Evolutionary conservation across 2,113 vertebrate species (phyloP).

Genomic region (Megaleporinus macrocephalus): DNA sequence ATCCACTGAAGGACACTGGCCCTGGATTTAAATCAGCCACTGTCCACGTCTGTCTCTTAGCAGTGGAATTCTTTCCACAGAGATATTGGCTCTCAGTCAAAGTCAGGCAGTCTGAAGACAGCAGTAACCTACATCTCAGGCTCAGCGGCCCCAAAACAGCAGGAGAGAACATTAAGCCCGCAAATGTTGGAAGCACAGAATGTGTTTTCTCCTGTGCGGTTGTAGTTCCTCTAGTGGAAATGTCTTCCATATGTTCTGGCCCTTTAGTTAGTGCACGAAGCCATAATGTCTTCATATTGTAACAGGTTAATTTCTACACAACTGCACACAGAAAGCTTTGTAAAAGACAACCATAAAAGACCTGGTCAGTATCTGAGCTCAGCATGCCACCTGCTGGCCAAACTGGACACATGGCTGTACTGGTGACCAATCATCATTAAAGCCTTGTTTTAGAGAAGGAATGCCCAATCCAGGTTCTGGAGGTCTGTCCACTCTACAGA

Average conservation of each 20-base stretch:
- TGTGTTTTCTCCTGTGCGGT: constrained; percentile 9
- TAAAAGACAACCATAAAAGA: background rate
- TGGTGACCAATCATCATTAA: constrained; percentile 15
- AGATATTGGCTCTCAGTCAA: constrained; percentile 40
- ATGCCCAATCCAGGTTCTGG: background rate
- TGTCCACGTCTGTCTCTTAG: constrained; percentile 26
- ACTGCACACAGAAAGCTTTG: background rate
- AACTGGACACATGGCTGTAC: constrained; percentile 25
- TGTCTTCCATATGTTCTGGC: constrained; percentile 21
- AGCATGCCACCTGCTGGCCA: constrained; percentile 53
- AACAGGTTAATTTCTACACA: background rate
- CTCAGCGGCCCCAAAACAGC: constrained; percentile 28
- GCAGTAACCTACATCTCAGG: constrained; percentile 11
- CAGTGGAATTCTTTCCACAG: constrained; percentile 51
- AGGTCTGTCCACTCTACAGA: background rate
- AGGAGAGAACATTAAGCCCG: constrained; percentile 47
- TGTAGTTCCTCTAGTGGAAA: constrained; percentile 25
- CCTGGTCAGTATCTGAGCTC: constrained; percentile 32
- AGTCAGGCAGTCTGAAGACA: constrained; percentile 44
- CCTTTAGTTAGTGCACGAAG: background rate
- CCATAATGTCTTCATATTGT: constrained; percentile 3
- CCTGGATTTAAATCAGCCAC: background rate
- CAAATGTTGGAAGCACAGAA: constrained; percentile 13
- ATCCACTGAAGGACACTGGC: constrained; percentile 1
- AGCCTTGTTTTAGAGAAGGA: constrained; percentile 7